phyloP scores from a whole-genome alignment of 2,797 vertebrate genomes.

The Chloroceryle amazona region DNA sequence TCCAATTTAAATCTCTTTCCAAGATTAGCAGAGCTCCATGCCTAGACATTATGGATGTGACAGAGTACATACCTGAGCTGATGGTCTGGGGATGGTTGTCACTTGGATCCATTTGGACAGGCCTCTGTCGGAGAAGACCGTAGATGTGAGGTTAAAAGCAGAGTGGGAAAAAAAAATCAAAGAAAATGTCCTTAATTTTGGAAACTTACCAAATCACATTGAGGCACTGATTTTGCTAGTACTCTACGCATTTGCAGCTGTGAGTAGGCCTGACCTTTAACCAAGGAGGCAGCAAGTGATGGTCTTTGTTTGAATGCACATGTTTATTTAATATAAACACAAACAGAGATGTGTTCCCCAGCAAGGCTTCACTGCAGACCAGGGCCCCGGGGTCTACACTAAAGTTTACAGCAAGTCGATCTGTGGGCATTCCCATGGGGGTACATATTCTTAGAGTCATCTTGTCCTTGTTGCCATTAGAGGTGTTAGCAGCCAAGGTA shows the following conservation, averaged over 20 bases:
- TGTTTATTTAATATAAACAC: constrained; percentile 28
- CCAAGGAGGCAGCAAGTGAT: constrained; percentile 58
- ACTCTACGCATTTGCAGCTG: constrained; percentile 1
- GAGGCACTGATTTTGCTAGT: background rate
- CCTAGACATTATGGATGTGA: background rate
- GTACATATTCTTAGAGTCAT: constrained; percentile 44
- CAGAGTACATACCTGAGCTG: background rate
- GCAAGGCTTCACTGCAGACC: constrained; percentile 24
- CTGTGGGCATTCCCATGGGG: constrained; percentile 8
- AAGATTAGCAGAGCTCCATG: background rate
- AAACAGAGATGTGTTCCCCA: rapidly evolving
- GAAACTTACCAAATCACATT: background rate
- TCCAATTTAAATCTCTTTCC: background rate
- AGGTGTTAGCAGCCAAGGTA: constrained; percentile 50
- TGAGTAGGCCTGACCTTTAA: constrained; percentile 66
- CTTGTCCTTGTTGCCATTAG: constrained; percentile 10
- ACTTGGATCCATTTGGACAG: background rate
- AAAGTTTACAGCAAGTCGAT: background rate
- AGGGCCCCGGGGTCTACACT: background rate
- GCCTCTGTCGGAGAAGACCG: background rate
- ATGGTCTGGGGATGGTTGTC: background rate
- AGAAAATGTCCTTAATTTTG: background rate
- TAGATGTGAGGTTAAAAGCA: background rate
- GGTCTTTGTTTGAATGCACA: constrained; percentile 22
- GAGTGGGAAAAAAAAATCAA: background rate